Conservation (phyloP, 2,113 vertebrate genomes). For the Gulo gulo region DNA sequence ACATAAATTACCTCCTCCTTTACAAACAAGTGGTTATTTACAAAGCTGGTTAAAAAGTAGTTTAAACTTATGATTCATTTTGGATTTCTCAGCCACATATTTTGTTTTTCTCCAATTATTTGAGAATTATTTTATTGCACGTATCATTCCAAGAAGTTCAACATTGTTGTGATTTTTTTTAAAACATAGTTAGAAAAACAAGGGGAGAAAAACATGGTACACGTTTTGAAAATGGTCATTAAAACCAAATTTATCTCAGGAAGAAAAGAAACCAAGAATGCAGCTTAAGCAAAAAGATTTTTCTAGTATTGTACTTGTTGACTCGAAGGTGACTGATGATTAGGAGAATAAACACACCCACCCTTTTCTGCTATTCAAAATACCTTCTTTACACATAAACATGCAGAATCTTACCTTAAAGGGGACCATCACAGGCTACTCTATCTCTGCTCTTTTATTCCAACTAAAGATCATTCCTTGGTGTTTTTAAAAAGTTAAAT, state of each 20-base stretch:
- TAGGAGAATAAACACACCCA: neutral
- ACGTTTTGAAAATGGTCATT: neutral
- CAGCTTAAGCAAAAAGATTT: slow-evolving; percentile 12
- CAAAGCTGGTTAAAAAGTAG: neutral
- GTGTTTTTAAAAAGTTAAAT: slow-evolving; percentile 14
- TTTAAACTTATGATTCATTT: neutral
- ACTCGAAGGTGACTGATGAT: neutral
- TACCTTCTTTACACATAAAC: neutral
- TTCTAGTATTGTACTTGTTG: neutral
- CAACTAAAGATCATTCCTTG: slow-evolving; percentile 11
- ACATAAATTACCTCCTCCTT: neutral
- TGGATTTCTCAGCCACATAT: neutral
- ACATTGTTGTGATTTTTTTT: neutral
- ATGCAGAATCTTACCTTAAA: slow-evolving; percentile 43
- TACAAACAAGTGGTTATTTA: neutral
- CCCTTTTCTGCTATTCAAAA: neutral
- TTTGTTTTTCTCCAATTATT: neutral
- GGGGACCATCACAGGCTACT: neutral
- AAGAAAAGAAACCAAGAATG: slow-evolving; percentile 42
- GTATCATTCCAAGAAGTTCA: neutral
- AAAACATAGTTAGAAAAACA: neutral
- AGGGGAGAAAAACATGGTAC: neutral
- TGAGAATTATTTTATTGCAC: slow-evolving; percentile 11
- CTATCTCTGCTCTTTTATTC: neutral
- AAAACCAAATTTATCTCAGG: slow-evolving; percentile 35